Conservation (phyloP, 2,888 invertebrate species). For the Bibio marci region DNA sequence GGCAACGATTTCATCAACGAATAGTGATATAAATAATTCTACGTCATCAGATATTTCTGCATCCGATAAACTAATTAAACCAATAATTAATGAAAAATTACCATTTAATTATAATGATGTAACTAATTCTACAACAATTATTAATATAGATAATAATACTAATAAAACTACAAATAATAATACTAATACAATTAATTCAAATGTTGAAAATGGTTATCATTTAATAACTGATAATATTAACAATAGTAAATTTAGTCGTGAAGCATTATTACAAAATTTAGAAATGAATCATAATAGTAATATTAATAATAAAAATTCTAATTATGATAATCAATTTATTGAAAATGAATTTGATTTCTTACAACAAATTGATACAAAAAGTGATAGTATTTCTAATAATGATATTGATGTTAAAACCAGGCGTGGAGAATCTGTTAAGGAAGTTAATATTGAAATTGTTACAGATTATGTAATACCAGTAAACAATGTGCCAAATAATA, state of each 20-base stretch:
- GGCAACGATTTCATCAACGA: no score
- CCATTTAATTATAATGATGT: slow-evolving; percentile 6
- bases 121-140: no score
- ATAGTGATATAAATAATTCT: no score
- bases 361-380: slow-evolving; percentile 1
- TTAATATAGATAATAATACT: background rate
- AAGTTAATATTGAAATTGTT: background rate
- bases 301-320: no score
- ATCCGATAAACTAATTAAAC: slow-evolving; percentile 2
- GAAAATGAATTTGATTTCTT: slow-evolving; percentile 6
- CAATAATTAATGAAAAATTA: slow-evolving; percentile 4
- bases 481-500: background rate
- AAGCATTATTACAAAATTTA: background rate
- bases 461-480: no score
- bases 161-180: slow-evolving; percentile 4
- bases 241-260: slow-evolving; percentile 1
- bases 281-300: no score
- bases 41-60: background rate
- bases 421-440: slow-evolving; percentile 10
- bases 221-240: slow-evolving; percentile 3
- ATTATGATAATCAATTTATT: slow-evolving; percentile 4
- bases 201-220: slow-evolving; percentile 16
- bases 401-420: slow-evolving; percentile 19
- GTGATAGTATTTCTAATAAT: slow-evolving; percentile 21
- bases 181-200: slow-evolving; percentile 10